Percentiles rank a stretch among this genome's conserved stretches.
Evolutionary conservation across 1,140 invertebrate species (phyloP).

Genomic region (Drosophila suzukii): DNA sequence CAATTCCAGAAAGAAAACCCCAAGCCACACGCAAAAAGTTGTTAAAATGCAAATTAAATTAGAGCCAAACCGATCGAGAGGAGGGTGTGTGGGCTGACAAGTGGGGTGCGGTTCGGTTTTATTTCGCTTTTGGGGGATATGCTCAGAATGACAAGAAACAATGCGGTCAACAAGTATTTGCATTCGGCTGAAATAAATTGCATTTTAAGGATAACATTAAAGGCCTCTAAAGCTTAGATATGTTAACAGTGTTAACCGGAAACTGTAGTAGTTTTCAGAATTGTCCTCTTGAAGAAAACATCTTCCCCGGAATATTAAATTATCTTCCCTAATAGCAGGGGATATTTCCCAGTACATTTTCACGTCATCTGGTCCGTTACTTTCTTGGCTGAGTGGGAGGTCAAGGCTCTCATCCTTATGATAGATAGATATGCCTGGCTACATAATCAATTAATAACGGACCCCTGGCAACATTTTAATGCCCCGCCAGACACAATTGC

Average conservation of each 20-base stretch:
- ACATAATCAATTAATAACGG: constrained; percentile 74
- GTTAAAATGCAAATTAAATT: constrained; percentile 84
- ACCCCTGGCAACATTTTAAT: constrained; percentile 38
- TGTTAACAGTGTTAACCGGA: not conserved
- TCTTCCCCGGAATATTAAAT: constrained; percentile 7
- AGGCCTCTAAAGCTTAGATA: not conserved
- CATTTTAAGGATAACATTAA: not conserved
- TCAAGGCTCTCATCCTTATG: constrained; percentile 57
- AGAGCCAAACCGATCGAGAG: constrained; percentile 68
- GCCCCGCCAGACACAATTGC: constrained; percentile 34
- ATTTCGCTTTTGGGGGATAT: constrained; percentile 7
- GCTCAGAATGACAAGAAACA: constrained; percentile 15
- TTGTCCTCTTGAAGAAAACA: not conserved
- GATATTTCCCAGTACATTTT: constrained; percentile 6
- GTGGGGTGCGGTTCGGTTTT: constrained; percentile 33
- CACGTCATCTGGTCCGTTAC: constrained; percentile 53
- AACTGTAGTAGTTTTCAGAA: not conserved
- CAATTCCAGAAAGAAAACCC: constrained; percentile 49
- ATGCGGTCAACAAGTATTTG: not conserved
- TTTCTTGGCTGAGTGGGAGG: constrained; percentile 33
- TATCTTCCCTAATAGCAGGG: constrained; percentile 8
- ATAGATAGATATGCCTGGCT: constrained; percentile 47
- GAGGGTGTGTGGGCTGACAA: constrained; percentile 47
- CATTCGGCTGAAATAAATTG: not conserved
- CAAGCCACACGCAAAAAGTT: constrained; percentile 80